Conservation (phyloP, 2,797 vertebrate species). For the Fringilla coelebs region DNA sequence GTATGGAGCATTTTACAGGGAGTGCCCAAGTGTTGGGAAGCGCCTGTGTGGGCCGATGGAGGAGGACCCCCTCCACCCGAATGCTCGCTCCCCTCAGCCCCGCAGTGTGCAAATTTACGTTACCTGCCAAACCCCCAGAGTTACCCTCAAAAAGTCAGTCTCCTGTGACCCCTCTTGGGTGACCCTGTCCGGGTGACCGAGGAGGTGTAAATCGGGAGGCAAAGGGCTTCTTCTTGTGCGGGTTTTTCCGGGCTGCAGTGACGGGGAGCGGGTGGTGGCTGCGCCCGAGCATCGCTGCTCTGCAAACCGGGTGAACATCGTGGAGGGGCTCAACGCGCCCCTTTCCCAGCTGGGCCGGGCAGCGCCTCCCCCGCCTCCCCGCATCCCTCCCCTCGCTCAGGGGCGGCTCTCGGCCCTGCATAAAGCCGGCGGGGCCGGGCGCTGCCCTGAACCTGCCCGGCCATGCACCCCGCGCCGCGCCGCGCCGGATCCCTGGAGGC, state of each 20-base stretch:
- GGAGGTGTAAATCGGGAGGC: background rate
- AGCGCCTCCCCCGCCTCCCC: background rate
- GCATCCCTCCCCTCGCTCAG: background rate
- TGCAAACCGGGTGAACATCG: accelerated
- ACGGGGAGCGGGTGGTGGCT: accelerated
- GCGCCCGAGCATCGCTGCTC: background rate
- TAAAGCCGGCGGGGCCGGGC: slow-evolving; percentile 19
- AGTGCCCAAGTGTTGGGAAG: accelerated
- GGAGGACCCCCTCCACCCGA: background rate
- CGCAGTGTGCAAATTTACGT: accelerated
- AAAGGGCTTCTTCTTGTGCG: accelerated
- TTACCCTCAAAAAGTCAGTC: too few relatives aligned
- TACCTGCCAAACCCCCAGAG: background rate
- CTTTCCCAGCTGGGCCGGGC: background rate
- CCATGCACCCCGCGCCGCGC: background rate
- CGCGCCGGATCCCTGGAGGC: slow-evolving; percentile 75
- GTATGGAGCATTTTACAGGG: accelerated
- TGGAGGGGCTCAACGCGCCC: accelerated
- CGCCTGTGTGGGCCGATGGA: accelerated
- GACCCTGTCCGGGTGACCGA: background rate
- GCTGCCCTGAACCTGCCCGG: background rate
- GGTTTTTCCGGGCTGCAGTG: accelerated
- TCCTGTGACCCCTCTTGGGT: background rate
- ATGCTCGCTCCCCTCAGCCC: accelerated
- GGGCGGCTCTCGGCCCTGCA: background rate